phyloP scores from a whole-genome alignment of 2,888 invertebrate species.

The Artemia sinica region DNA sequence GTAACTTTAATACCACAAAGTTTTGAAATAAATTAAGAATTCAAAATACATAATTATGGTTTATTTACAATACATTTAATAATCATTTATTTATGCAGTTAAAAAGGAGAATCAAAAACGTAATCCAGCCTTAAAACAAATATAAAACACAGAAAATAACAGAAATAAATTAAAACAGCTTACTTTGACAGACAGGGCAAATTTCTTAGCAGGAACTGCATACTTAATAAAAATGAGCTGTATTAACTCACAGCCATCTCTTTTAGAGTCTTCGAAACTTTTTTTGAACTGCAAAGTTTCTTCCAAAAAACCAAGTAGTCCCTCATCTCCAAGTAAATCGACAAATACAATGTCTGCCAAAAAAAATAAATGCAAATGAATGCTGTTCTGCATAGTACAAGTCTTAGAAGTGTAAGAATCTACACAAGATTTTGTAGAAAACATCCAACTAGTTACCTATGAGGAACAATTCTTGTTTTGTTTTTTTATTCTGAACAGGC shows the following conservation, averaged over 20 bases:
- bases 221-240: neutral
- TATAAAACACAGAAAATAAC: neutral
- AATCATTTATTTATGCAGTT: neutral
- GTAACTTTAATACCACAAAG: too few relatives aligned
- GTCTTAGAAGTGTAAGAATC: too few relatives aligned
- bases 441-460: too few relatives aligned
- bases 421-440: too few relatives aligned
- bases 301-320: constrained; percentile 1
- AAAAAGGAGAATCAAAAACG: neutral
- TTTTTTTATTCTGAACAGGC: too few relatives aligned
- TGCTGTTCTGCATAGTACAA: too few relatives aligned
- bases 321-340: neutral
- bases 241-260: constrained; percentile 7
- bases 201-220: neutral
- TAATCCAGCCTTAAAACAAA: neutral
- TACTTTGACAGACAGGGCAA: neutral
- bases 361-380: neutral
- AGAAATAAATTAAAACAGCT: neutral
- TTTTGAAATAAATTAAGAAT: too few relatives aligned
- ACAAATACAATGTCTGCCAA: neutral
- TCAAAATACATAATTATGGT: neutral
- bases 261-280: neutral
- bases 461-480: too few relatives aligned
- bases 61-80: neutral
- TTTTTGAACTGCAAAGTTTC: neutral